A percentile compares a stretch with the other conserved stretches of the same genome.
phyloP scores from a whole-genome alignment of 2,888 invertebrate genomes.

The Hypena proboscidalis region DNA sequence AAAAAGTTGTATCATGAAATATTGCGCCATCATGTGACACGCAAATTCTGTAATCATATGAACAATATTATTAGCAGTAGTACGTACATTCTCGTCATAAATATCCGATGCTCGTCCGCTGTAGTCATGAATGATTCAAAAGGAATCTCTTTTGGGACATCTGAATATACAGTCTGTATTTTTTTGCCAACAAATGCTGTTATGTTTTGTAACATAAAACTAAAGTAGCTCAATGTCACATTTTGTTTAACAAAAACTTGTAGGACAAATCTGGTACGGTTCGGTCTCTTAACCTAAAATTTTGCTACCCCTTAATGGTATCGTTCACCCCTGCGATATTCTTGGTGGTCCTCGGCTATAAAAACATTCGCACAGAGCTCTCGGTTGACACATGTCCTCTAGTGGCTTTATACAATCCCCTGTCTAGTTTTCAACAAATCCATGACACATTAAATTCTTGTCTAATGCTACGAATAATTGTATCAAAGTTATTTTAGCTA shows the following conservation, averaged over 20 bases:
- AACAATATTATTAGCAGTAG: slow-evolving; percentile 19
- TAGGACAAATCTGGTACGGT: slow-evolving; percentile 14
- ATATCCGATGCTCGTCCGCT: slow-evolving; percentile 18
- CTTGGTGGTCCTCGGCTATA: slow-evolving; percentile 39
- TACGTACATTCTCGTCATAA: slow-evolving; percentile 29
- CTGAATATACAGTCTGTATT: slow-evolving; percentile 21
- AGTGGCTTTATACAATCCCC: slow-evolving; percentile 63
- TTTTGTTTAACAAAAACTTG: slow-evolving; percentile 26
- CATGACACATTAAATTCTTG: slow-evolving; percentile 53
- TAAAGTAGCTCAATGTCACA: neutral
- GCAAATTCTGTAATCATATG: slow-evolving; percentile 14
- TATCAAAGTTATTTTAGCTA: neutral
- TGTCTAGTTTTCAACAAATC: slow-evolving; percentile 48
- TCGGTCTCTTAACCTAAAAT: slow-evolving; percentile 22
- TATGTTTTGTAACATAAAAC: slow-evolving; percentile 1
- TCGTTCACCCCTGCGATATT: slow-evolving; percentile 37
- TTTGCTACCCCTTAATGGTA: slow-evolving; percentile 34
- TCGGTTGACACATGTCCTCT: slow-evolving; percentile 68
- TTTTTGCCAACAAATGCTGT: neutral
- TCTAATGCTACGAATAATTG: slow-evolving; percentile 17
- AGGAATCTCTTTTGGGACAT: slow-evolving; percentile 25
- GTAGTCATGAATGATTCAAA: slow-evolving; percentile 37
- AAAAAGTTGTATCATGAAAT: too few species aligned
- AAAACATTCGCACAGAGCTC: slow-evolving; percentile 56
- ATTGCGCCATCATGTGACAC: slow-evolving; percentile 12